These are phyloP conservation scores for Lasioglossum calceatum DNA, from an alignment of 2,888 invertebrate genomes.

Conservation along the genomic window DNA sequence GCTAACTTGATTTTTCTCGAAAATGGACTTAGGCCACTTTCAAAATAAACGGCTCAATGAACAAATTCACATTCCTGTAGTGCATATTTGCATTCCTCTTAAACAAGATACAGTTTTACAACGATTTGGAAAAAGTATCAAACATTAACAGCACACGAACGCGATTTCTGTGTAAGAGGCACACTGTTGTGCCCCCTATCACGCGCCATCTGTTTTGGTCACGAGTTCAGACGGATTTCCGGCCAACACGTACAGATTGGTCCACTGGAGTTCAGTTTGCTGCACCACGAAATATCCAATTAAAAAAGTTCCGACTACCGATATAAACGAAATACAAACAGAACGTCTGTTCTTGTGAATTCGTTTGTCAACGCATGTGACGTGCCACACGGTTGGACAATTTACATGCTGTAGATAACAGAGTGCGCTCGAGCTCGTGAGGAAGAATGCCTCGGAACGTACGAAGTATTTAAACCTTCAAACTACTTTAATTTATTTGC, in stretches of 20 bases:
- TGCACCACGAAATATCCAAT: conserved; percentile 40
- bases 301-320: conserved; percentile 31
- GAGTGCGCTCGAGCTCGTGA: neutral
- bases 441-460: neutral
- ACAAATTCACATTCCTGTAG: too few species aligned
- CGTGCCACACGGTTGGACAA: neutral
- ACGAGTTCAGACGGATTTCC: conserved; percentile 28
- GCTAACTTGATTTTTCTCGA: too few species aligned
- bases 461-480: neutral
- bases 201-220: conserved; percentile 46
- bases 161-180: conserved; percentile 26
- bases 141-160: conserved; percentile 20
- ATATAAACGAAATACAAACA: conserved; percentile 14
- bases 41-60: too few species aligned
- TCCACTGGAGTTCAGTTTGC: conserved; percentile 2
- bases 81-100: too few species aligned
- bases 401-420: neutral
- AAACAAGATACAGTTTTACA: neutral
- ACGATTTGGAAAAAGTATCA: neutral
- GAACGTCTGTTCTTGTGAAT: conserved; percentile 10
- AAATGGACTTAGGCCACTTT: too few species aligned
- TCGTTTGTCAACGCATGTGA: conserved; percentile 19
- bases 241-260: conserved; percentile 17
- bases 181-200: conserved; percentile 6
- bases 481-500: neutral